Evolutionary conservation across 2,888 invertebrate species (phyloP).

Genomic region (Thereva nobilitata): DNA sequence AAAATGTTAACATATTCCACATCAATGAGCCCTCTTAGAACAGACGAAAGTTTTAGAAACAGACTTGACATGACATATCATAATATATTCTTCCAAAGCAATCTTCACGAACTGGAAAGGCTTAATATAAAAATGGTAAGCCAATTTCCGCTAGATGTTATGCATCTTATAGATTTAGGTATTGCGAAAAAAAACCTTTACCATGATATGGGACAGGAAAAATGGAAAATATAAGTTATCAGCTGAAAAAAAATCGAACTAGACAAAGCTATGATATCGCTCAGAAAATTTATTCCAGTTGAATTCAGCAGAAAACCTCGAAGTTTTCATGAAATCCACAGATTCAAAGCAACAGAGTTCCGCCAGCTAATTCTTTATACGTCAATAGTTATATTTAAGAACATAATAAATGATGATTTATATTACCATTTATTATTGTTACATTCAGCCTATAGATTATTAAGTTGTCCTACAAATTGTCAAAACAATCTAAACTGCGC

Average conservation of each 20-base stretch:
- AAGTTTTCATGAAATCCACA: neutral
- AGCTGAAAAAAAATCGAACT: neutral
- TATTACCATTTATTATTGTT: neutral
- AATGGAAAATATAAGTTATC: neutral
- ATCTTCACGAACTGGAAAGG: conserved; percentile 19
- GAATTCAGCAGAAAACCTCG: conserved; percentile 31
- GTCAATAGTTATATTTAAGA: no score
- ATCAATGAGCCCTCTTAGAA: conserved; percentile 1
- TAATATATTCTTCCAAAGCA: neutral
- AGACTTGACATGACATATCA: neutral
- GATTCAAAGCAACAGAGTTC: no score
- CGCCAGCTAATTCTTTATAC: no score
- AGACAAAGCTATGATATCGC: neutral
- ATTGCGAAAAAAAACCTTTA: conserved; percentile 34
- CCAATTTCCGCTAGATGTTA: conserved; percentile 36
- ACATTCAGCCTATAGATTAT: neutral
- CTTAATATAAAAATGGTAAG: conserved; percentile 26
- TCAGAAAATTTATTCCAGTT: conserved; percentile 12
- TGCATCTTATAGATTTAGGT: conserved; percentile 37
- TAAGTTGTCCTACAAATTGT: conserved; percentile 1
- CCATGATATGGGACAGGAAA: conserved; percentile 7
- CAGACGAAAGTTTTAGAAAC: conserved; percentile 15
- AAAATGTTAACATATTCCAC: conserved; percentile 18
- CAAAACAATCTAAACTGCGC: conserved; percentile 5
- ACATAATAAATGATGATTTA: no score